phyloP scores from a whole-genome alignment of 30 jellyfish, hydroid and myxozoan species.

The Aurelia coerulea region DNA sequence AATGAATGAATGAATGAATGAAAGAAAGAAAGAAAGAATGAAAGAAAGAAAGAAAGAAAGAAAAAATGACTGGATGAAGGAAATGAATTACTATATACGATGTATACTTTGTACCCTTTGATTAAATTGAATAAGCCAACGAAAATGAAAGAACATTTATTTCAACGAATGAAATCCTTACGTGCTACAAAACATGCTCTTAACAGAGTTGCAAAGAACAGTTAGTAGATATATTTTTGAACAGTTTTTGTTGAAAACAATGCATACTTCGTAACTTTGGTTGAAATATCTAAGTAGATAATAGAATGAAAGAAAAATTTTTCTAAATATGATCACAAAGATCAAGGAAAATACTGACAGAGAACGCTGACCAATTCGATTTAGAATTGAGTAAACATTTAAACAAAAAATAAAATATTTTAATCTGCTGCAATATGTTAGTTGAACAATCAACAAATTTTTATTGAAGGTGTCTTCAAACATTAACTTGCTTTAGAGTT shows the following conservation, averaged over 20 bases:
- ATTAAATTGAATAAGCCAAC: not conserved
- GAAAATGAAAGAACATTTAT: not conserved
- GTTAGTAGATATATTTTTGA: too few species aligned
- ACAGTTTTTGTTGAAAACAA: too few species aligned
- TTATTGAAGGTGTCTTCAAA: not conserved
- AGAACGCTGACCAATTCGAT: not conserved
- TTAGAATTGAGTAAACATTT: not conserved
- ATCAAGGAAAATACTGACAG: not conserved
- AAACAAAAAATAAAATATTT: not conserved
- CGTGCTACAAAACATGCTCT: too few species aligned
- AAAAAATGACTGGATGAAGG: too few species aligned
- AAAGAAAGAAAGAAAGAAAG: not conserved
- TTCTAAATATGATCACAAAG: not conserved
- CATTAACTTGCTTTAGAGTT: not conserved
- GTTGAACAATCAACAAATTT: not conserved
- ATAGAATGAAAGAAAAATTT: too few species aligned
- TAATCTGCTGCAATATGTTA: not conserved
- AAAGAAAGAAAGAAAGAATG: not conserved
- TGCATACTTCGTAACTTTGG: too few species aligned
- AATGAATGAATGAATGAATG: slow-evolving; percentile 3
- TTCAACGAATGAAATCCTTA: too few species aligned
- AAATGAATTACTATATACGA: too few species aligned
- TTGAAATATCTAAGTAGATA: too few species aligned
- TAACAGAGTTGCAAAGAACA: too few species aligned
- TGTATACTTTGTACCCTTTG: too few species aligned